Base-by-base conservation (phyloP, 2,797 vertebrate species). In the Amazonetta brasiliensis region DNA sequence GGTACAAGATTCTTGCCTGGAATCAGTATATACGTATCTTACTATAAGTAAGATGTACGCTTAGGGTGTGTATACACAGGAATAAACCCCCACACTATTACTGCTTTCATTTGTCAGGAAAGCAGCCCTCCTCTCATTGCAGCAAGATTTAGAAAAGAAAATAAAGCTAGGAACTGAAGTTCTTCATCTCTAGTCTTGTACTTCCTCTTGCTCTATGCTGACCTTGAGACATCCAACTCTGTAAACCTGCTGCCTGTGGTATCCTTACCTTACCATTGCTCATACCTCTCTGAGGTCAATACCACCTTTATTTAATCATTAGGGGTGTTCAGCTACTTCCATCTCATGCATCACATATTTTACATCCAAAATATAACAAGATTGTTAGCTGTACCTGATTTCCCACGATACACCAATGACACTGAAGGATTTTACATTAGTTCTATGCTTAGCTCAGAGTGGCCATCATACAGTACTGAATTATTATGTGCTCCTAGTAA, bases 301-400 rank as follows among this genome's bases (percentile, higher is more conserved):
- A 8, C 2, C 74, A 80, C 50, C 18, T 44, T 77, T 88, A 58
- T 11, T 39, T 72, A 64, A 5, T n/a, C 74, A 6, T 48, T 79
- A 73, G 84, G 50, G 17, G n/a, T 56, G 30, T 33, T 67, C 69
- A 74, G 46, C 58, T 58, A 30, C 64, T 91, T 87, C 48, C 16
- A 44, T 90, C 96, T 94, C 87, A 79, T 60, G 48, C 55, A 62
- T 76, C 81, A n/a, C 28, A 10, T 91, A 30, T 78, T 71, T 30
- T 69, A 72, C 58, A 43, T 37, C 73, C 81, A 89, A 87, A 88
- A 81, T 30, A 22, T 72, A 81, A 67, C 46, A 55, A 64, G 68
- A 63, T 55, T 59, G 16, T 69, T 50, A 90, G 69, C 73, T 77
- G 60, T 60, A 89, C 76, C 41, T 71, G 69, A 31, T 33, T 41